Base-by-base conservation (phyloP, 2,888 invertebrate species). In the Drosophila diplacantha region DNA sequence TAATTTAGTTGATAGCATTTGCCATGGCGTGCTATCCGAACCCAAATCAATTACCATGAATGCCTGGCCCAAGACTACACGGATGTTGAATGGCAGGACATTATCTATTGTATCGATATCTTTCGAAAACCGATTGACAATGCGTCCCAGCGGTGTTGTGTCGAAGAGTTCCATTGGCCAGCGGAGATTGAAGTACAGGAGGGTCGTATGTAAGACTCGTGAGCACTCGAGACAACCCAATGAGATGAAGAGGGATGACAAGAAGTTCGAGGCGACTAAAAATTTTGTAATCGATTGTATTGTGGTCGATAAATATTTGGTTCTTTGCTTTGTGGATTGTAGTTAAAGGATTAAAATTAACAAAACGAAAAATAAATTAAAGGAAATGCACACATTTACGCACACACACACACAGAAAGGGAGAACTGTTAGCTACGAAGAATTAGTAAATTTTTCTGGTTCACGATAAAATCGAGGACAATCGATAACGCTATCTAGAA, bases 81-180 rank as follows among this genome's bases (percentile, higher is more conserved):
- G 84, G 58, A 88, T 73, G 73, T 85, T 85, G 56, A 82, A 71
- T 70, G 92, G 91, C 75, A 92, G 85, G 64, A 87, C 85, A 80
- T 89, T 90, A 86, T 92, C 92, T 85, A 91, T 81, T 51, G 90
- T 88, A 85, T 92, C 90, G 74, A 92, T 87, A 85, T 92, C 92
- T 84, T 90, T 90, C 64, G 92, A 90, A 84, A 92, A 92, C 71
- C 93, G 90, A 88, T 92, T 92, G 44, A 95, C 90, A 81, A 95
- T 91, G 78, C 95, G 90, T 87, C 95, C 95, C 77, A 91, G 82
- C 43, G 95, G 95, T 57, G 94, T 95, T 72, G 92, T 92, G 88
- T 95, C 95, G 89, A 93, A 94, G 89, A 94, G 93, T 84, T 92
- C 90, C 90, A 94, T 91, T 52, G 94, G 93, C 81, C 92, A 90